Evolutionary conservation across 2,888 invertebrate genomes (phyloP).

Genomic region (Brachyptera putata): DNA sequence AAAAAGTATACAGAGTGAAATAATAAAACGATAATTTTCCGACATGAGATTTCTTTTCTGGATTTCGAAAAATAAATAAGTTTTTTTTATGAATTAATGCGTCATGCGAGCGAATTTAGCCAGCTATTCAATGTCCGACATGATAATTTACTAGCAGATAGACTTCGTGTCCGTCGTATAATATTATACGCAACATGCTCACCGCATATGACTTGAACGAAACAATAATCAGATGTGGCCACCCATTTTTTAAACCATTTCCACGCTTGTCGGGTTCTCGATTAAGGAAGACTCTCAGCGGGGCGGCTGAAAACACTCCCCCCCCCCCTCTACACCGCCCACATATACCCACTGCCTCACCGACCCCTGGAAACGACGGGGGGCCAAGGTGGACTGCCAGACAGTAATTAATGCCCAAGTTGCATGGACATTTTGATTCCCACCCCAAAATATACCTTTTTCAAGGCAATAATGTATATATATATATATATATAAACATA

Average conservation of each 20-base stretch:
- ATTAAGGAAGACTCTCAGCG: constrained; percentile 32
- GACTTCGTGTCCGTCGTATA: constrained; percentile 16
- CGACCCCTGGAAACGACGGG: constrained; percentile 8
- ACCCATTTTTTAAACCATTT: constrained; percentile 34
- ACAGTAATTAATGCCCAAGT: constrained; percentile 34
- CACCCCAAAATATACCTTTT: constrained; percentile 21
- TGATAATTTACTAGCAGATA: constrained; percentile 5
- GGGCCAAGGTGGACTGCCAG: constrained; percentile 28
- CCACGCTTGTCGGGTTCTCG: constrained; percentile 33
- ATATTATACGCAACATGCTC: background rate
- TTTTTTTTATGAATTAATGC: constrained; percentile 13
- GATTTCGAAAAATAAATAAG: no score
- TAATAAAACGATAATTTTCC: no score
- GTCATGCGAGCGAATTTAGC: constrained; percentile 18
- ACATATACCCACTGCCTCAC: no score
- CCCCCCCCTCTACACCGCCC: constrained; percentile 24
- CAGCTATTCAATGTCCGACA: constrained; percentile 16
- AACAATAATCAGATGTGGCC: constrained; percentile 28
- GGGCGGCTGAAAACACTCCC: constrained; percentile 18
- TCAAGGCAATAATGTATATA: no score
- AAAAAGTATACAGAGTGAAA: no score
- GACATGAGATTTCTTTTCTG: no score
- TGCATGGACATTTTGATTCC: constrained; percentile 29
- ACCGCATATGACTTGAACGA: background rate
- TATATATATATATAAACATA: no score